Base-by-base conservation (phyloP, 2,113 vertebrate genomes). In the Cariama cristata region DNA sequence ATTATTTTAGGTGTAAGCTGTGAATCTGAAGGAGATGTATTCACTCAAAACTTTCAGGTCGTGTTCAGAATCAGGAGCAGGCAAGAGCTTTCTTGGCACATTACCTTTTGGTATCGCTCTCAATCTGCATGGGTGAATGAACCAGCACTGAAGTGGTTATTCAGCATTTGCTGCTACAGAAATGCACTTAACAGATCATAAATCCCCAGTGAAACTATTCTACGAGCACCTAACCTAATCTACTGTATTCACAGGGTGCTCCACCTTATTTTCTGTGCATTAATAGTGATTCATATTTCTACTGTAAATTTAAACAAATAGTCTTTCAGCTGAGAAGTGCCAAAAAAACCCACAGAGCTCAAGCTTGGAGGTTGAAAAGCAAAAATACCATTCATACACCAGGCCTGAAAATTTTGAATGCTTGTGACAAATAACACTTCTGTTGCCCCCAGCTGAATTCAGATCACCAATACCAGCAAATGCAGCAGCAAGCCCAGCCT, bases 81-180 rank as follows among this genome's bases (percentile, higher is more conserved):
- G 87, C 77, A 53, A 90, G 66, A 90, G 59, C 28, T 77, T 86
- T 77, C 63, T 60, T 94, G 95, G 95, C 94, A 75, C 11, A 0
- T 30, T 5, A 80, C 76, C 79, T 92, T 91, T 63, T 64, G 79
- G 85, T 74, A 90, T 92, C 4, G 0, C 64, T 96, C 88, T 92
- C 83, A 60, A n/a, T 62, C 87, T 88, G 52, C 88, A 77, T 11
- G 89, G 85, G 56, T 88, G 93, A 93, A 89, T 79, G 82, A 81
- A 80, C 63, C 87, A 91, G 87, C 84, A 86, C 88, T 86, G 49
- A 93, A 93, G 73, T 79, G 93, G 96, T 93, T 96, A 94, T 93
- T 97, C 93, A 92, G 92, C 86, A 87, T 96, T 95, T 91, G 91
- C 74, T 95, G 74, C 79, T 95, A 60, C 64, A 97, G 86, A 91